Evolutionary conservation across 1,140 invertebrate genomes (phyloP).

Genomic region (Andrena cerasifolii): DNA sequence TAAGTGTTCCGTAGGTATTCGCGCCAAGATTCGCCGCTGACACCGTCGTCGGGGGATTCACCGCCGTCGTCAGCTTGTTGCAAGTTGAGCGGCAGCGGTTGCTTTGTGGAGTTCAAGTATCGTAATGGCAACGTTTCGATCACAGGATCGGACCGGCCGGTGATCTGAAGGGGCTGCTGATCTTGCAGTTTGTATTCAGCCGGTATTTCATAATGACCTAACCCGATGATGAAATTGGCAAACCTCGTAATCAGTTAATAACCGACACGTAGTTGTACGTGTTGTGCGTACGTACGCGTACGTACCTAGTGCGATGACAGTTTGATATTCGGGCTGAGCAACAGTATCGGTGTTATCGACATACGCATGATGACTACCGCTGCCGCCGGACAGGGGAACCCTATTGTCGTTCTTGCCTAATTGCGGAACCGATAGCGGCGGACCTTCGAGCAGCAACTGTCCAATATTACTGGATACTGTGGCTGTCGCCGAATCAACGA

Average conservation of each 20-base stretch:
- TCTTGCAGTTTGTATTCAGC: constrained; percentile 76
- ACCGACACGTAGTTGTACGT: background rate
- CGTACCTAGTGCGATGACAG: constrained; percentile 75
- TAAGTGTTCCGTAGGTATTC: constrained; percentile 60
- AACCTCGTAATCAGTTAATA: background rate
- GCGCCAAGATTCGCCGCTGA: constrained; percentile 53
- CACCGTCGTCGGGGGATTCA: background rate
- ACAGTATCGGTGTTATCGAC: constrained; percentile 46
- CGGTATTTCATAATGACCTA: constrained; percentile 91
- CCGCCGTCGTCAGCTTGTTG: constrained; percentile 24
- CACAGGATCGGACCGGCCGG: constrained; percentile 82
- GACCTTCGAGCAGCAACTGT: constrained; percentile 88
- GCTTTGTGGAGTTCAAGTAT: constrained; percentile 64
- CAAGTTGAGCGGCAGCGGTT: constrained; percentile 44
- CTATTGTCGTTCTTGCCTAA: constrained; percentile 69
- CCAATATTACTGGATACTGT: constrained; percentile 86
- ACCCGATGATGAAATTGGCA: constrained; percentile 69
- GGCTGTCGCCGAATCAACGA: constrained; percentile 92
- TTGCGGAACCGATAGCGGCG: constrained; percentile 81
- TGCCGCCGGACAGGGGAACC: constrained; percentile 60
- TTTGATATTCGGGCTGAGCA: constrained; percentile 66
- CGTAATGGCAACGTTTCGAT: constrained; percentile 66
- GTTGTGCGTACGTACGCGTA: constrained; percentile 29
- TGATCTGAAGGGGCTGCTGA: constrained; percentile 83
- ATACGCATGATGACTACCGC: constrained; percentile 64